Evolutionary conservation across 1,140 invertebrate genomes (phyloP).

Genomic region (Xylocopa sonorina): DNA sequence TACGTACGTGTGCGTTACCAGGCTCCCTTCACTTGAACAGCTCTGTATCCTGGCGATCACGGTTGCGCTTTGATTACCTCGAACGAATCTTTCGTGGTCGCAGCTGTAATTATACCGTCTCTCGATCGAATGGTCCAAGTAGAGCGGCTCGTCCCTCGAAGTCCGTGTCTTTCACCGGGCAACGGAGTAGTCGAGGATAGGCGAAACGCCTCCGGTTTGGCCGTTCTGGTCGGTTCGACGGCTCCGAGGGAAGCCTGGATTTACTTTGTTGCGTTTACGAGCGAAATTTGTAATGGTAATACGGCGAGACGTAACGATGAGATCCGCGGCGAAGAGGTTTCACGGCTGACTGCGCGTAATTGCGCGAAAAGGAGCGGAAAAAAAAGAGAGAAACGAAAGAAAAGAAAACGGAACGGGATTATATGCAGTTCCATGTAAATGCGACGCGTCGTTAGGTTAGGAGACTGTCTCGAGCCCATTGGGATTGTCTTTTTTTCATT

Average conservation of each 20-base stretch:
- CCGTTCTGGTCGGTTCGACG: too few species aligned
- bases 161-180: too few species aligned
- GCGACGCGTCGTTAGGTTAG: not conserved
- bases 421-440: constrained; percentile 2
- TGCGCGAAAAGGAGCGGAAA: not conserved
- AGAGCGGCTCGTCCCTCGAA: not conserved
- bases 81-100: not conserved
- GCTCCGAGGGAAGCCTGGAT: not conserved
- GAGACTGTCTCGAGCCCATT: not conserved
- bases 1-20: not conserved
- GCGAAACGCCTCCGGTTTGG: too few species aligned
- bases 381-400: not conserved
- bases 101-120: not conserved
- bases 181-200: too few species aligned
- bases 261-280: not conserved
- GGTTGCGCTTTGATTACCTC: not conserved
- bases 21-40: not conserved
- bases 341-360: not conserved
- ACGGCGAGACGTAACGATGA: not conserved
- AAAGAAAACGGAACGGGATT: not conserved
- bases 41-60: not conserved
- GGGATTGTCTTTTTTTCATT: not conserved
- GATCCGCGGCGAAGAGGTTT: not conserved
- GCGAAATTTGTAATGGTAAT: constrained; percentile 10
- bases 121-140: not conserved